Base-by-base conservation (phyloP, 1,140 invertebrate genomes). In the Drosophila cardini region DNA sequence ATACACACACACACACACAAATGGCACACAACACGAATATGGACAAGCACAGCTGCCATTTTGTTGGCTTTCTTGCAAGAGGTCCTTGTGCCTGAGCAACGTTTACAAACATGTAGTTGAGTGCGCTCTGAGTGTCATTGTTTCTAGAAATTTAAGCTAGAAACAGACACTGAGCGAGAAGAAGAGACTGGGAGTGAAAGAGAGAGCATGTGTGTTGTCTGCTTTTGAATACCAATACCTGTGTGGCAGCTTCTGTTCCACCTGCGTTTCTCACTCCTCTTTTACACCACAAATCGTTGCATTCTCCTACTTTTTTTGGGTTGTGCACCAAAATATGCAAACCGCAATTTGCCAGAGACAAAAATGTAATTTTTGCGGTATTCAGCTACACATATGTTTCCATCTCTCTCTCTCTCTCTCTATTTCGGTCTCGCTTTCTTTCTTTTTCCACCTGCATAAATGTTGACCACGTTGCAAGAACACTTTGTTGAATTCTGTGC, bases 21-120 rank as follows among this genome's bases (percentile, higher is more conserved):
- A 16, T 53, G 50, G 34, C 50, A 53, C 21, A 36, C 50, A 36
- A 38, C 34, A 55, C 5, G 15, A 32, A 43, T 48, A 34, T 50
- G 60, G 60, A 26, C 42, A 45, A 48, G 40, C 52, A 45, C 46
- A 56, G 53, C 36, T 76, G 69, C 57, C 78, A 69, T 79, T 77
- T 64, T 72, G 45, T 57, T 73, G 63, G 64, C 62, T 70, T 85
- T 77, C 80, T 85, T 86, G 78, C 61, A 76, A 77, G 84, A 65
- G 84, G 76, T 89, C 70, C 84, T 87, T 89, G 76, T 87, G 84
- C 53, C 76, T 89, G 85, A 84, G 84, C 84, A 84, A 89, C 84
- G 84, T 89, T 89, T 89, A 90, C 80, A 89, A 89, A 89, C 80
- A 89, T 84, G 63, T 77, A 89, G 84, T 83, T 75, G 84, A 89